Evolutionary conservation across 2,113 vertebrate species (phyloP).

Genomic region (Antennarius striatus): DNA sequence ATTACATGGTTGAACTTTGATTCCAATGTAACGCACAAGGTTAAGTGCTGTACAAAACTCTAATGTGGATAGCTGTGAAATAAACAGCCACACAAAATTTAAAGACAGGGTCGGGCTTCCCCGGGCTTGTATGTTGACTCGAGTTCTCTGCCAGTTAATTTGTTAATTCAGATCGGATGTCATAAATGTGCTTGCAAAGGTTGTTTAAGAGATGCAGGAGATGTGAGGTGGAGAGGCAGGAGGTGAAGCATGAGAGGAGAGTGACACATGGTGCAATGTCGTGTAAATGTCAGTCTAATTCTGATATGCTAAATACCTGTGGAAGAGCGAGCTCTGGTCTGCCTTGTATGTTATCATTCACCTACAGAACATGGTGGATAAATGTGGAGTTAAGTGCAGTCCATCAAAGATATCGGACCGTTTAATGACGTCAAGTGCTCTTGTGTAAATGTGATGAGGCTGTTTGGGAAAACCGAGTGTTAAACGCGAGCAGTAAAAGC

Average conservation of each 20-base stretch:
- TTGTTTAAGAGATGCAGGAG: constrained; percentile 38
- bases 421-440: constrained; percentile 13
- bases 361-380: constrained; percentile 1
- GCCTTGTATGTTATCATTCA: constrained; percentile 1
- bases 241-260: constrained; percentile 53
- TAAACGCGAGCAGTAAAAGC: constrained; percentile 42
- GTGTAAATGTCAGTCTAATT: constrained; percentile 73
- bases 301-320: constrained; percentile 42
- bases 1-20: too few relatives aligned
- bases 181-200: constrained; percentile 64
- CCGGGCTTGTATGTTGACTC: constrained; percentile 16
- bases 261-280: constrained; percentile 64
- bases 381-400: constrained; percentile 22
- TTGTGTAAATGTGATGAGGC: too few relatives aligned
- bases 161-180: constrained; percentile 62
- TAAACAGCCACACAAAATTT: constrained; percentile 30
- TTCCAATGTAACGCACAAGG: too few relatives aligned
- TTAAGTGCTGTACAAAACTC: too few relatives aligned
- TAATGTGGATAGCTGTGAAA: constrained; percentile 3
- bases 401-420: constrained; percentile 18
- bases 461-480: too few relatives aligned
- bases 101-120: constrained; percentile 33
- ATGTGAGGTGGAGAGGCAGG: constrained; percentile 36
- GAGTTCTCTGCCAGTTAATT: constrained; percentile 35
- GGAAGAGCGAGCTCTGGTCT: not conserved